Evolutionary conservation across 1,140 invertebrate species (phyloP), one percentile per base, ranked within the genome.

Genomic region (Bombus terrestris): DNA sequence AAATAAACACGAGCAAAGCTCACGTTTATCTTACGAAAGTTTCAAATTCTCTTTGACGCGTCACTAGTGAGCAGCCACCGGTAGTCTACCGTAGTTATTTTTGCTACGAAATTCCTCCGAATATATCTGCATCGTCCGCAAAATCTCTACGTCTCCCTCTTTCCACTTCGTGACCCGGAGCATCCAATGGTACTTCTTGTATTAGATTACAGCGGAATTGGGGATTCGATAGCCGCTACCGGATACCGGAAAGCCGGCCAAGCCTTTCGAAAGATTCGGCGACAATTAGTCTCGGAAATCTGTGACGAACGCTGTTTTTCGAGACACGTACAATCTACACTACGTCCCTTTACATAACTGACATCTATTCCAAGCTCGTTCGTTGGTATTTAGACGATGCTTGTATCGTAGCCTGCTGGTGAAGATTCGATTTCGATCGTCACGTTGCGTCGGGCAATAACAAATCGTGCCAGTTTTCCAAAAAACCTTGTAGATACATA

Each of bases 101-200:
- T 94, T 91, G 92, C 88, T 92, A 91, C 91, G 84, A 94, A 95
- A 94, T 94, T 95, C 94, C 93, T 93, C 92, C 92, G 89, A 93
- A 94, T 94, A 94, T 94, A 94, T 94, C 92, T 93, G 90, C 91
- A 91, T 91, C 91, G 91, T 92, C 91, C 92, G 92, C 93, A 93
- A 94, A 94, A 94, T 93, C 91, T 92, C 92, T 90, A 92, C 90
- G 80, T 89, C 91, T 89, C 88, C 90, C 86, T 83, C 90, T 87
- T 91, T 89, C 77, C 81, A 89, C 86, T 86, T 89, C 89, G 85
- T 86, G 84, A 87, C 75, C 82, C 64, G 73, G 74, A 85, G 78
- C 35, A 41, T 28, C 79, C 22, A 35, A 74, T 69, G 41, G 64
- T 84, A 80, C 62, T 88, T 89, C 80, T 78, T 86, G 82, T 88